A percentile compares a stretch with the other conserved stretches of the same genome.
Conservation (phyloP, 1,140 invertebrate species). For the Cydia fagiglandana region DNA sequence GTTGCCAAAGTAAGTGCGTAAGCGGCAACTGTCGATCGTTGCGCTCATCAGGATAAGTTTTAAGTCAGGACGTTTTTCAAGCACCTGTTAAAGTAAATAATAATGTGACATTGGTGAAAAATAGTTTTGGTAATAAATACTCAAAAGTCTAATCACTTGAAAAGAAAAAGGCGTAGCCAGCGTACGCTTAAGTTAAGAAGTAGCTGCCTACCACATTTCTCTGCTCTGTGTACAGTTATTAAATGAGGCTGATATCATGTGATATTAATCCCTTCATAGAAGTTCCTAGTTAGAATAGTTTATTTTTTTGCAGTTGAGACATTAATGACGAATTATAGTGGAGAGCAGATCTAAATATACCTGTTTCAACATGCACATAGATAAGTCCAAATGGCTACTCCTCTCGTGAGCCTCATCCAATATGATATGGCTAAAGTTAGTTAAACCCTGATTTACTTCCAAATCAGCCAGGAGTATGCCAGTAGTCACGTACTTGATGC, state of each 20-base stretch:
- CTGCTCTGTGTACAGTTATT: too few relatives aligned
- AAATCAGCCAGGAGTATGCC: constrained; percentile 87
- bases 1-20: constrained; percentile 86
- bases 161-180: too few relatives aligned
- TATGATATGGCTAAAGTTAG: constrained; percentile 85
- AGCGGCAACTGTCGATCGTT: constrained; percentile 88
- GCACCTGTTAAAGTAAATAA: constrained; percentile 76
- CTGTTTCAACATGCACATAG: constrained; percentile 88
- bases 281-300: too few relatives aligned
- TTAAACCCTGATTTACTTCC: constrained; percentile 85
- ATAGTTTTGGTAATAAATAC: too few relatives aligned
- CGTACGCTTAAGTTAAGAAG: too few relatives aligned
- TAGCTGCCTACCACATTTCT: too few relatives aligned
- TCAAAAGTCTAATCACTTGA: too few relatives aligned
- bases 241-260: too few relatives aligned
- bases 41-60: constrained; percentile 96
- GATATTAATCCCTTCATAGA: too few relatives aligned
- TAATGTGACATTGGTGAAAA: too few relatives aligned
- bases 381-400: constrained; percentile 87
- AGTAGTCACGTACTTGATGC: constrained; percentile 92
- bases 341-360: constrained; percentile 61
- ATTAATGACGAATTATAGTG: background rate
- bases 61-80: constrained; percentile 82
- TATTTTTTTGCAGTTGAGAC: too few relatives aligned
- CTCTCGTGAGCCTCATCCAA: constrained; percentile 93